These are phyloP conservation scores for Sphaerophoria rueppellii DNA, from an alignment of 2,888 invertebrate genomes.

Conservation along the genomic window DNA sequence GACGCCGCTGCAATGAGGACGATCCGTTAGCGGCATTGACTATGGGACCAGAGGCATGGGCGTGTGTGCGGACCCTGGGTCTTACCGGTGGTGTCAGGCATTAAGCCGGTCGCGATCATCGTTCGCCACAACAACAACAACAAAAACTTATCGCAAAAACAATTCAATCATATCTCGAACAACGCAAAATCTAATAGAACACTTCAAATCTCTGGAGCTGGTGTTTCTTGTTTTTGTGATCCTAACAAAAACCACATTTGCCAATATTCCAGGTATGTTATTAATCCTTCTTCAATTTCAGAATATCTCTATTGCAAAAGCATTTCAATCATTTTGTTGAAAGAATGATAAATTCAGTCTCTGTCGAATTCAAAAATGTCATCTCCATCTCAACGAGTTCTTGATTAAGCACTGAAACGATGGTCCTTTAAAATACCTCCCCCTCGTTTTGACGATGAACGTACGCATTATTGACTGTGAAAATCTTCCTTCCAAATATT, in stretches of 20 bases:
- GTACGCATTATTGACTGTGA: background rate
- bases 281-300: background rate
- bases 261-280: conserved; percentile 81
- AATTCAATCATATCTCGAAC: conserved; percentile 72
- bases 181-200: conserved; percentile 74
- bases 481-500: conserved; percentile 11
- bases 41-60: conserved; percentile 96
- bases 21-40: conserved; percentile 89
- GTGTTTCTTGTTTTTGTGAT: conserved; percentile 79
- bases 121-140: conserved; percentile 80
- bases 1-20: conserved; percentile 88
- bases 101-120: conserved; percentile 85
- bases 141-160: conserved; percentile 59
- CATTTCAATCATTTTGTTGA: background rate
- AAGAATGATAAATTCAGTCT: conserved; percentile 14
- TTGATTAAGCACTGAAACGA: conserved; percentile 53
- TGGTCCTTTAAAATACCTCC: too few species aligned
- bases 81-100: conserved; percentile 86
- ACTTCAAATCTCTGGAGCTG: conserved; percentile 77
- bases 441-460: too few species aligned
- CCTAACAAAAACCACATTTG: conserved; percentile 79
- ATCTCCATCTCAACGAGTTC: conserved; percentile 71
- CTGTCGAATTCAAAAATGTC: conserved; percentile 21
- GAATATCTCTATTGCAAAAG: too few species aligned
- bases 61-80: conserved; percentile 93